Conservation (phyloP, 1,140 invertebrate genomes). For the Colletes latitarsis region DNA sequence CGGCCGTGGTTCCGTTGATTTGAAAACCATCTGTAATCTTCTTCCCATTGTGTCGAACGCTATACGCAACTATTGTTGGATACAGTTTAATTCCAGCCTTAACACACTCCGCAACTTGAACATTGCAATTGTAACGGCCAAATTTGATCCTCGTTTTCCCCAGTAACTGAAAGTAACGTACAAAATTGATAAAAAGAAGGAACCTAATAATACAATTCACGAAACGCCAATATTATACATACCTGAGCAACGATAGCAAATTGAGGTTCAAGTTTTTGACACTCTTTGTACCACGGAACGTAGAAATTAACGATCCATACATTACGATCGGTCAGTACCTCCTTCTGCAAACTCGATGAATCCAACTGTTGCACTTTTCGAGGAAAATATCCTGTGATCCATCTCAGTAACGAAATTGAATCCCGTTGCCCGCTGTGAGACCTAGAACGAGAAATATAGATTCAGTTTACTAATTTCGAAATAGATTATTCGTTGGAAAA, state of each 20-base stretch:
- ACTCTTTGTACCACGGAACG: slow-evolving; percentile 89
- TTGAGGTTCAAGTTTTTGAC: slow-evolving; percentile 86
- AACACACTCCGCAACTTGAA: slow-evolving; percentile 77
- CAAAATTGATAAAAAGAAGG: neutral
- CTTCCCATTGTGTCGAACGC: slow-evolving; percentile 35
- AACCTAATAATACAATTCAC: neutral
- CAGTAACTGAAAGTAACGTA: slow-evolving; percentile 78
- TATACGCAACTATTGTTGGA: slow-evolving; percentile 80
- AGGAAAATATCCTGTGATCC: slow-evolving; percentile 84
- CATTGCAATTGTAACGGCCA: slow-evolving; percentile 84
- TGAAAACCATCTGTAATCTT: slow-evolving; percentile 48
- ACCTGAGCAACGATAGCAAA: slow-evolving; percentile 86
- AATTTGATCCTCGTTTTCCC: slow-evolving; percentile 79
- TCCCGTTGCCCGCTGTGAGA: slow-evolving; percentile 84
- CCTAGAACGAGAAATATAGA: slow-evolving; percentile 70
- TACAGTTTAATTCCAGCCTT: slow-evolving; percentile 81
- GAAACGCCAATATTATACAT: slow-evolving; percentile 36
- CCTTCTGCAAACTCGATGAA: slow-evolving; percentile 72
- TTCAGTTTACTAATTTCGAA: slow-evolving; percentile 5
- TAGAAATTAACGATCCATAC: slow-evolving; percentile 88
- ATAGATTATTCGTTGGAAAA: slow-evolving; percentile 7
- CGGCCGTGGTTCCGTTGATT: slow-evolving; percentile 52
- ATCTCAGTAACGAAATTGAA: slow-evolving; percentile 82
- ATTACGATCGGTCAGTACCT: slow-evolving; percentile 77
- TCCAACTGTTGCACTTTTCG: slow-evolving; percentile 78